Conservation (phyloP, 2,113 vertebrate genomes). For the Steatornis caripensis region DNA sequence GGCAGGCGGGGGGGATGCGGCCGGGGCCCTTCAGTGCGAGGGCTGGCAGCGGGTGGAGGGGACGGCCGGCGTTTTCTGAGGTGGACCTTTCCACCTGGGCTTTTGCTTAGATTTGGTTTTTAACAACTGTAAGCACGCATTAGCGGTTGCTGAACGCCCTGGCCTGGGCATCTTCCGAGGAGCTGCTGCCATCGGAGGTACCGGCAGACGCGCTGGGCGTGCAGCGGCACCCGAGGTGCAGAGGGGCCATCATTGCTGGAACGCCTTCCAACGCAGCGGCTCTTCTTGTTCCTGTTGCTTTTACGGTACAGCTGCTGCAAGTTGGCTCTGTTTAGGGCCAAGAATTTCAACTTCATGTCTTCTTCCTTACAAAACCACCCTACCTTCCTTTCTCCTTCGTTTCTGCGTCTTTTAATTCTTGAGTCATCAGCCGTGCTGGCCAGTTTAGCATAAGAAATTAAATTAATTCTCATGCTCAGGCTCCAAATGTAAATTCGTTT, state of each 20-base stretch:
- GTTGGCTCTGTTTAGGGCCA: background rate
- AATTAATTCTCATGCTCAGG: conserved; percentile 69
- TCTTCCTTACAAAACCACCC: background rate
- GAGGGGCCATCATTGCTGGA: background rate
- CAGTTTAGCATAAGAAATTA: conserved; percentile 71
- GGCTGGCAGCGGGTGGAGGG: background rate
- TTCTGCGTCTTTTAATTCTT: background rate
- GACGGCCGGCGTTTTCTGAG: accelerated
- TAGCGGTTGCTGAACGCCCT: accelerated
- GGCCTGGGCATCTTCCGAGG: accelerated
- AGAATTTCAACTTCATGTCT: background rate
- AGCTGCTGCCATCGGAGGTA: accelerated
- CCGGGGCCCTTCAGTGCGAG: background rate
- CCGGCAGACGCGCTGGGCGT: accelerated
- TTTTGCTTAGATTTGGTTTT: background rate
- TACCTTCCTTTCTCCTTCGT: background rate
- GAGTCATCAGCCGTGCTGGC: background rate
- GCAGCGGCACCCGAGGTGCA: accelerated
- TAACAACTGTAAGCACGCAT: accelerated
- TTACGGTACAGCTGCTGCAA: background rate
- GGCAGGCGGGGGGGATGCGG: background rate
- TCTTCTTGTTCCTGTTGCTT: background rate
- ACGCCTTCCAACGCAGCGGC: background rate
- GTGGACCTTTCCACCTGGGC: accelerated
- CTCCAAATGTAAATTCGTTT: conserved; percentile 69